Evolutionary conservation across 92 coral and sea anemone species (phyloP), one percentile per base, ranked within the genome.

Genomic region (Phenganax marumi): DNA sequence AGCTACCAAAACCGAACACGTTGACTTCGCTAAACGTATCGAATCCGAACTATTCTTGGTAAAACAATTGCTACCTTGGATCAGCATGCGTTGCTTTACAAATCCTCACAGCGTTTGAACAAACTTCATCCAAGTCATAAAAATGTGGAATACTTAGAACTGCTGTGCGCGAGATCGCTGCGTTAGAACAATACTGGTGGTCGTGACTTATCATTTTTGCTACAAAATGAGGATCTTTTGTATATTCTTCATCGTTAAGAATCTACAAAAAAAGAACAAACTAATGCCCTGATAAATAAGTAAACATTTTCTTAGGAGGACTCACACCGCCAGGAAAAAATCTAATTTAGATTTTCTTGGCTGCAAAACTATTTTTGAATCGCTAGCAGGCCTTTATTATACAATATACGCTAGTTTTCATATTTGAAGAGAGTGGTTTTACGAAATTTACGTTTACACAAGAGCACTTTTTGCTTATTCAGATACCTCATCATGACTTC

Each of bases 81-180:
- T 94, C 98, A 84, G 86, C 87, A 77, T 94, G 97, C 8, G 98
- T 94, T 25, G 97, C 80, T 75, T 92, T 94, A 79, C 97, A 94
- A 46, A 92, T 94, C 84, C 98, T 87, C 47, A 87, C 87, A 16
- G 98, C 98, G 80, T 94, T 94, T 26, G 91, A 79, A 39, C 92
- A 87, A 47, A 92, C 93, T 73, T 94, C 98, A 73, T 88, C 84
- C 69, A 94, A 74, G 86, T 92, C 91, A 82, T 93, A 85, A 76
- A 94, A 94, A 81, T 93, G 97, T 25, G 97, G 87, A 49, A 94
- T 82, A 33, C 98, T 97, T 51, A 94, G 88, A 46, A 91, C 77
- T 21, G 98, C 92, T 13, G 92, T 88, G 84, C 98, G 89, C 97
- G 92, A 89, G 19, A 94, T 90, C 39, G 97, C 98, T 56, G 95